Evolutionary conservation across 2,888 invertebrate species (phyloP), one percentile per base, ranked within the genome.

Genomic region (Belgica antarctica): DNA sequence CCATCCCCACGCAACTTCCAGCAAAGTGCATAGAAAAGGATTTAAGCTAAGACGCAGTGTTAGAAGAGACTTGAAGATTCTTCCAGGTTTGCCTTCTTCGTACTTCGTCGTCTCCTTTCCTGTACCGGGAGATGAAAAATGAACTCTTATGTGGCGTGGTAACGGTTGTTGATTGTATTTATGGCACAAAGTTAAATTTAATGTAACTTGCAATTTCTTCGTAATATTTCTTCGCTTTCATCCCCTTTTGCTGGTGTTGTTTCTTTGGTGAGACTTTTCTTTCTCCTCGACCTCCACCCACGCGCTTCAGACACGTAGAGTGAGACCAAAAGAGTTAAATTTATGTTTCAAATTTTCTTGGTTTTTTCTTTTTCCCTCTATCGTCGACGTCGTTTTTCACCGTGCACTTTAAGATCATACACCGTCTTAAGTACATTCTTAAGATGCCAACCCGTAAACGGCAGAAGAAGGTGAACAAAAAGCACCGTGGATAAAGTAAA

Each of bases 101-200:
- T 10, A 41, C n/a, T n/a, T n/a, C n/a, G n/a, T n/a, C n/a, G 5
- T 22, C 41, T 41, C 52, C 7, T 7, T 52, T 17, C 22, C 4
- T 52, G 52, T 52, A 22, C 41, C n/a, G n/a, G n/a, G 34, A 25
- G 57, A 34, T 68, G 68, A 68, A 68, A 68, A 68, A 68, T 52
- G 52, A 68, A 57, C 68, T 68, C 68, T 57, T 47, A 57, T 31
- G 57, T 68, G 68, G 68, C 52, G 47, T 31, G 47, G 57, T 24
- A 57, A 57, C 68, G 68, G 52, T 68, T 68, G 68, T 68, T 68
- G 68, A 68, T 68, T 47, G 52, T 68, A 68, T 68, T 65, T 65
- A 65, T 65, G 65, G 65, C 28, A 27, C 25, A 65, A 68, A 68
- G 68, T 68, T 68, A 68, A 57, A 68, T 68, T 68, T 68, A 68